Evolutionary conservation across 1,140 invertebrate genomes (phyloP).

Genomic region (Ylistrum balloti): DNA sequence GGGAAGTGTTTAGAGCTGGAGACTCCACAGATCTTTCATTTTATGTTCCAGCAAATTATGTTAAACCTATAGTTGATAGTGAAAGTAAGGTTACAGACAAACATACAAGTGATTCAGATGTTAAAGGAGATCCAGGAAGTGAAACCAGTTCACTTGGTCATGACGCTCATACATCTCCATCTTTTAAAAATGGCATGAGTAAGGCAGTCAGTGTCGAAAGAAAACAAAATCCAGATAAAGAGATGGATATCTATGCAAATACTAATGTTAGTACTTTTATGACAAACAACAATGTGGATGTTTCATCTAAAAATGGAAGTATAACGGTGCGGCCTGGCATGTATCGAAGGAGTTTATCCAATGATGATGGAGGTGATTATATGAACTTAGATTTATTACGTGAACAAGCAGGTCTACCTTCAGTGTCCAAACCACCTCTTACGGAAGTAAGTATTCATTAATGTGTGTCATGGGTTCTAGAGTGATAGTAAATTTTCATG

Average conservation of each 20-base stretch:
- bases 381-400: slow-evolving; percentile 60
- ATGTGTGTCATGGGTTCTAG: not conserved
- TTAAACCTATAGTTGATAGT: slow-evolving; percentile 46
- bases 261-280: slow-evolving; percentile 18
- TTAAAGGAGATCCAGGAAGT: slow-evolving; percentile 47
- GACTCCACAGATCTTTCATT: slow-evolving; percentile 57
- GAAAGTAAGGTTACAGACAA: slow-evolving; percentile 42
- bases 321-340: not conserved
- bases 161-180: not conserved
- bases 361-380: slow-evolving; percentile 61
- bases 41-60: slow-evolving; percentile 63
- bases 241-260: not conserved
- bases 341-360: slow-evolving; percentile 55
- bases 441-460: not conserved
- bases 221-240: not conserved
- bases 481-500: too few species aligned
- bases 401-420: slow-evolving; percentile 47
- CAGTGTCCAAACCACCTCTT: not conserved
- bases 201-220: not conserved
- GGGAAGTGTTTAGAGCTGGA: slow-evolving; percentile 58
- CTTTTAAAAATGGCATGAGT: slow-evolving; percentile 29
- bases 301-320: not conserved
- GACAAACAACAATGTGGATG: slow-evolving; percentile 7
- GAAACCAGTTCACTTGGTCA: not conserved
- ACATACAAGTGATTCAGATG: not conserved